Evolutionary conservation across 2,797 vertebrate species (phyloP), one percentile per base, ranked within the genome.

Genomic region (Astyanax mexicanus): DNA sequence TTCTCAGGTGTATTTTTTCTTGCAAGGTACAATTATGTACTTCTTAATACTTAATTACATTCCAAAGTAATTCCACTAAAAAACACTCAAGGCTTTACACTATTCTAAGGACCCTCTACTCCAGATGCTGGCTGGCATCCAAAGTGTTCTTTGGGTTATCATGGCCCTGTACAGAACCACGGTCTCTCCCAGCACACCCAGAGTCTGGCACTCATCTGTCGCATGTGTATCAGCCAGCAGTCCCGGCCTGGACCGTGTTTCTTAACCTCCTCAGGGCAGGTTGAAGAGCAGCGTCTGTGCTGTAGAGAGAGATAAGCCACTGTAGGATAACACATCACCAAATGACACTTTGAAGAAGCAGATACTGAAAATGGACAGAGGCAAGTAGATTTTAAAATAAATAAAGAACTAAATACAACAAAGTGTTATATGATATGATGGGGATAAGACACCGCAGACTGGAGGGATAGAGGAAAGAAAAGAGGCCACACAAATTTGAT

Each of bases 331-430:
- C 72, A 19, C 69, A 75, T 77, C 64, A 25, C 45, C 52, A 38
- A 78, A 72, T 44, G 57, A 29, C 61, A 60, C 71, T 78, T 80
- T 81, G 68, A 81, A 84, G 61, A 51, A 45, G 47, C 42, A 54
- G 49, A 74, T 67, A 62, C 32, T 60, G 61, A 76, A 78, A 72
- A 69, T 66, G 13, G 21, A 49, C 15, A 47, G 11, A 54, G 57
- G 51, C 47, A 58, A 71, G 23, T 15, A 25, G 66, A 1, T 57
- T 13, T 55, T 27, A 27, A 5, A 1, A n/a, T 13, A 5, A 19
- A 8, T 19, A n/a, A 19, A 49, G 49, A n/a, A n/a, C n/a, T n/a
- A n/a, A n/a, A n/a, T n/a, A n/a, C n/a, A n/a, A 49, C 5, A 15
- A 66, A 75, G 57, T 44, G 0, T 47, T 38, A 54, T 52, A 23